Percentiles rank a stretch among this genome's conserved stretches.
phyloP scores from a whole-genome alignment of 30 jellyfish, hydroid and myxozoan genomes.

The Aurelia aurita complex sp. Pacific region DNA sequence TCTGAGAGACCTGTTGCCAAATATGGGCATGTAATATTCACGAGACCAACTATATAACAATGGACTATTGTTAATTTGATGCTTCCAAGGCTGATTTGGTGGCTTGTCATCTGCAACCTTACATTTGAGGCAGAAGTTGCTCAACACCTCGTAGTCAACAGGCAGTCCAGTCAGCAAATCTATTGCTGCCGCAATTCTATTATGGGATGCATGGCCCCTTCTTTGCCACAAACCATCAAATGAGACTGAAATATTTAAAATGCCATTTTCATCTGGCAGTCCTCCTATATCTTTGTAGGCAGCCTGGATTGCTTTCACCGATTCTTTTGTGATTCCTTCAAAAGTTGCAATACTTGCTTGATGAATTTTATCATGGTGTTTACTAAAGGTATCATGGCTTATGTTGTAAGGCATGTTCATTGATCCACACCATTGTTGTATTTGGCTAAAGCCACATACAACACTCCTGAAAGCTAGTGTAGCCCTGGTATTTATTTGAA shows the following conservation, averaged over 20 bases:
- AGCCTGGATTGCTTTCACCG: background rate
- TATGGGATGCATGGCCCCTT: background rate
- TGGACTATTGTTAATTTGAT: no score
- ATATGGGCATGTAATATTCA: no score
- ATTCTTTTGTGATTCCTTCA: background rate
- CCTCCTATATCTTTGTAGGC: background rate
- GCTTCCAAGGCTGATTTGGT: background rate
- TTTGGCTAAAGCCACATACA: background rate
- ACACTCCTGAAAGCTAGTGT: no score
- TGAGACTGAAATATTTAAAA: background rate
- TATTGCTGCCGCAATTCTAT: no score
- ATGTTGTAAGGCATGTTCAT: background rate
- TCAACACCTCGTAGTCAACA: background rate
- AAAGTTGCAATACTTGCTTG: background rate
- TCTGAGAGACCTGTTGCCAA: no score
- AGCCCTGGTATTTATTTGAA: no score
- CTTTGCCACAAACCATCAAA: background rate
- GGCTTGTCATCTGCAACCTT: background rate
- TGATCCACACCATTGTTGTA: background rate
- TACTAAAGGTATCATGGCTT: background rate
- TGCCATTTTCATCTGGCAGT: background rate
- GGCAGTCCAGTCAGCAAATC: no score
- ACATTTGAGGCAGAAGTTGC: background rate
- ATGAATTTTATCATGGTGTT: background rate
- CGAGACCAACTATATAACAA: no score